Percentiles rank a stretch among this genome's conserved stretches.
These are phyloP conservation scores for Nyctereutes procyonoides DNA, from an alignment of 2,113 vertebrate genomes.

Conservation along the genomic window DNA sequence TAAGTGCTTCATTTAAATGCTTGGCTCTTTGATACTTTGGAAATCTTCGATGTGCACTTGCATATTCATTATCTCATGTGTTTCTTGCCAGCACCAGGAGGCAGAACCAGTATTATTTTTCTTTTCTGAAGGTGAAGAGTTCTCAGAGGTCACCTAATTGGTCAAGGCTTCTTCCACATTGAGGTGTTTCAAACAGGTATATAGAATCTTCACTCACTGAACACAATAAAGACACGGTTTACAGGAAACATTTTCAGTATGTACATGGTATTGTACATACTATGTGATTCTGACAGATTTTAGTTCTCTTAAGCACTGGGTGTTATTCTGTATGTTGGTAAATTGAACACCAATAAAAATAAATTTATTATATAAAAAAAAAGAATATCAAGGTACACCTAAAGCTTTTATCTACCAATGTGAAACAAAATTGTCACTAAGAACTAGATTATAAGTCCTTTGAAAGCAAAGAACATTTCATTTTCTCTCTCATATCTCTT, in stretches of 20 bases:
- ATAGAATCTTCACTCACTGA: not conserved
- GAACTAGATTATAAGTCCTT: not conserved
- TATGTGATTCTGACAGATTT: not conserved
- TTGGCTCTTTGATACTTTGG: not conserved
- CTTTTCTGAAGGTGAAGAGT: not conserved
- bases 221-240: not conserved
- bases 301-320: not conserved
- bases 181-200: not conserved
- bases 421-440: conserved; percentile 19
- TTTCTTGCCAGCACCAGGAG: not conserved
- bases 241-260: not conserved
- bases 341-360: too few relatives aligned
- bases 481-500: not conserved
- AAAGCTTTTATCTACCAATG: not conserved
- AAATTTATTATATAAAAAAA: too few relatives aligned
- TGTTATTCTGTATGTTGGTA: too few relatives aligned
- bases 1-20: not conserved
- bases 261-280: not conserved
- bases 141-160: not conserved
- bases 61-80: not conserved
- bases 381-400: not conserved
- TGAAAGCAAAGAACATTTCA: not conserved
- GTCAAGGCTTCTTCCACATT: not conserved
- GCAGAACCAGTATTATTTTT: not conserved
- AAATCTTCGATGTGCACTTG: not conserved